A percentile compares a stretch with the other conserved stretches of the same genome.
Conservation (phyloP, 2,888 invertebrate species). For the Dilophus febrilis region DNA sequence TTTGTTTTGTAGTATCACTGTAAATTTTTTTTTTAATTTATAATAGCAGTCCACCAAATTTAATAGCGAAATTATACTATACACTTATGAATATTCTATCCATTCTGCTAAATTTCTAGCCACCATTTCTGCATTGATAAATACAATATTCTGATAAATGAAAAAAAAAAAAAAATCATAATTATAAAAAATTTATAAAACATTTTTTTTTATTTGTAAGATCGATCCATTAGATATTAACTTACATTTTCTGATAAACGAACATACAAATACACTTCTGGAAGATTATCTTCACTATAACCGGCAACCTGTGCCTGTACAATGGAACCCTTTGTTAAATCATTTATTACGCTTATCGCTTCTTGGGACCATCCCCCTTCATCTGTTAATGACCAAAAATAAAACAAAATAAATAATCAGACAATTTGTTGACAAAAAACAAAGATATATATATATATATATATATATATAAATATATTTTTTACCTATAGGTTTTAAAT, state of each 20-base stretch:
- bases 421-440: no score
- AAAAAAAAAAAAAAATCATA: constrained; percentile 7
- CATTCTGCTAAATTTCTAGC: constrained; percentile 68
- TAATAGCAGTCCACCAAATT: no score
- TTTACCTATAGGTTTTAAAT: constrained; percentile 63
- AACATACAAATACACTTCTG: constrained; percentile 68
- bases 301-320: constrained; percentile 79
- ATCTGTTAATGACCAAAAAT: constrained; percentile 7
- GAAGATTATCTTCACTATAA: constrained; percentile 61
- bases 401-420: constrained; percentile 3
- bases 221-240: constrained; percentile 13
- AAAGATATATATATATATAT: background rate
- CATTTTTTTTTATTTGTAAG: background rate
- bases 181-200: background rate
- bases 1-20: no score
- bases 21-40: no score
- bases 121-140: constrained; percentile 74
- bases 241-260: constrained; percentile 53
- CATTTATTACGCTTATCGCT: constrained; percentile 58
- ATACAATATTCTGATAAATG: constrained; percentile 53
- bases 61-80: no score
- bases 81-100: no score
- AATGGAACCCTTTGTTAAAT: constrained; percentile 64
- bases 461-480: constrained; percentile 9
- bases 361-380: constrained; percentile 54